Percentiles rank a stretch among this genome's conserved stretches.
Conservation (phyloP, 2,888 invertebrate species). For the Sesamia inferens region DNA sequence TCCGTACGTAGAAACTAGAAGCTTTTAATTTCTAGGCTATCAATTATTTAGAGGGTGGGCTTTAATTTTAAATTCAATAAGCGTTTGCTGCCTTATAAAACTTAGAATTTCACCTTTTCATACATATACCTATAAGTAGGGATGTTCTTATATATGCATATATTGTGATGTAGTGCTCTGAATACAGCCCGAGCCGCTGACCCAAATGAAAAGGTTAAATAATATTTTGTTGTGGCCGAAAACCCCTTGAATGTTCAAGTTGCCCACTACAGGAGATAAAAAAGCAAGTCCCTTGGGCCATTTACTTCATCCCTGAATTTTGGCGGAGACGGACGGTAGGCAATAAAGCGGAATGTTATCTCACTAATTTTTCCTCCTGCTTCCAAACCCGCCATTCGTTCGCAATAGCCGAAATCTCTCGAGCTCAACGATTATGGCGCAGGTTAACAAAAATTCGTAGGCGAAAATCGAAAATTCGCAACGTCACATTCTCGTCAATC, state of each 20-base stretch:
- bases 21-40: constrained; percentile 2
- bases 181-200: constrained; percentile 15
- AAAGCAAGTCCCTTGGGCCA: constrained; percentile 66
- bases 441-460: constrained; percentile 66
- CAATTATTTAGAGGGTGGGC: neutral
- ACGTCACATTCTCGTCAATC: constrained; percentile 66
- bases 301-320: constrained; percentile 80
- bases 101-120: neutral
- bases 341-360: constrained; percentile 84
- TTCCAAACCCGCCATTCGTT: constrained; percentile 67
- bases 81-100: neutral
- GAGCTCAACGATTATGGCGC: constrained; percentile 71
- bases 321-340: constrained; percentile 75
- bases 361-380: constrained; percentile 80
- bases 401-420: constrained; percentile 68
- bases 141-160: constrained; percentile 12
- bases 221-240: constrained; percentile 53
- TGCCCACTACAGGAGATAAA: constrained; percentile 69
- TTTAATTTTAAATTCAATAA: constrained; percentile 8
- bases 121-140: constrained; percentile 7
- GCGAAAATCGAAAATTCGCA: constrained; percentile 69
- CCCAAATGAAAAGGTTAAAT: constrained; percentile 52
- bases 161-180: constrained; percentile 15
- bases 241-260: constrained; percentile 62
- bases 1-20: constrained; percentile 2